Base-by-base conservation (phyloP, 1,140 invertebrate species). In the Dreissena polymorpha region DNA sequence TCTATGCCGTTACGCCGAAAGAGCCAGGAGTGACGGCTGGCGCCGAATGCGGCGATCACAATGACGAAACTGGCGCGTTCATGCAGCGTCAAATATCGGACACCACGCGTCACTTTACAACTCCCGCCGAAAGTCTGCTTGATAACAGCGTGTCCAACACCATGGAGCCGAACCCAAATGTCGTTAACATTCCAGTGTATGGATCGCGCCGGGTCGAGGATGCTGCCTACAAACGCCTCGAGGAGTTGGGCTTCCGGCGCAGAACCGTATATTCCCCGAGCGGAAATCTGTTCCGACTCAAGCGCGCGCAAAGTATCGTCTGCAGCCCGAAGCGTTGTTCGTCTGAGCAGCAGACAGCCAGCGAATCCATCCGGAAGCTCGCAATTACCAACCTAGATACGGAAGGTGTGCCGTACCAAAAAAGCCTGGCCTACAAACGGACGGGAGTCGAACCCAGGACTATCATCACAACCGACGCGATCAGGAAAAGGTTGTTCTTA, bases 81-180 rank as follows among this genome's bases (percentile, higher is more conserved):
- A 60, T 16, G 10, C n/a, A 51, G 53, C n/a, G 29, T 51, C 53
- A 70, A n/a, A 25, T 53, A 10, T 79, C 70, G 0, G 55, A 73
- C n/a, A 25, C 25, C 55, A 73, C 53, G 18, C 50, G 69, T 39
- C 78, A 81, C 53, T 81, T 81, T 51, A 81, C 78, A 13, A 81
- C 69, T 10, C 78, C 78, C n/a, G 53, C 65, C 8, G 53, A 49
- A 67, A 79, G 77, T 49, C 12, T 51, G 51, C 51, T 67, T 7
- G 60, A 65, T 21, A 39, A 63, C 27, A 29, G 0, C 23, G 23
- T 29, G 25, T 16, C n/a, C 39, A n/a, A 39, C 70, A 72, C 25
- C 18, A 63, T 14, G 0, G 10, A 51, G 50, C 29, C 69, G 18
- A 27, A 51, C 16, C 51, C 49, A 21, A 14, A 50, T n/a, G 23